Evolutionary conservation across 1,140 invertebrate genomes (phyloP).

Genomic region (Drepana arcuata): DNA sequence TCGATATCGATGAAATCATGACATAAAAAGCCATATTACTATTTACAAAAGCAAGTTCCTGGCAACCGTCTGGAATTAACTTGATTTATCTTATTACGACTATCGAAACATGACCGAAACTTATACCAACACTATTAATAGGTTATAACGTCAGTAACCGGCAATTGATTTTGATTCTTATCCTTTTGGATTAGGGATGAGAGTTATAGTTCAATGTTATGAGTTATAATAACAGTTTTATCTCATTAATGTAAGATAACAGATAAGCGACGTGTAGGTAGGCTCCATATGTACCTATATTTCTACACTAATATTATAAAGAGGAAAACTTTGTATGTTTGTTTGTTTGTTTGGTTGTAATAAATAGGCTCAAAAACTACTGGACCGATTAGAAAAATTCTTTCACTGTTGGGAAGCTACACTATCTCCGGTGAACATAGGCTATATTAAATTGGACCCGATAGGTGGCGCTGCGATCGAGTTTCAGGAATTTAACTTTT

Average conservation of each 20-base stretch:
- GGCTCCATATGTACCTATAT: no score
- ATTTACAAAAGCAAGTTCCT: constrained; percentile 26
- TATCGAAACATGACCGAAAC: constrained; percentile 32
- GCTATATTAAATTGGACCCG: no score
- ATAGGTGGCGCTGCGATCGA: no score
- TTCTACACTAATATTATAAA: no score
- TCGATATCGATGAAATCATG: constrained; percentile 24
- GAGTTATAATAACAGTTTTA: constrained; percentile 26
- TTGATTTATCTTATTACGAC: constrained; percentile 50
- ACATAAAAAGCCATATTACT: constrained; percentile 26
- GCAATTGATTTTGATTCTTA: constrained; percentile 9
- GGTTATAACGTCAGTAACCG: constrained; percentile 10
- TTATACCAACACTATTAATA: constrained; percentile 12
- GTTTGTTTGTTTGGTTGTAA: no score
- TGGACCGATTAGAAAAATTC: no score
- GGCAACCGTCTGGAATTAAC: constrained; percentile 19
- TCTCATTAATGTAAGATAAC: constrained; percentile 49
- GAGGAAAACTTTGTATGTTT: no score
- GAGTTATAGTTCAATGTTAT: background rate
- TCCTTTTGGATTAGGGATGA: background rate
- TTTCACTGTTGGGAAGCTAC: no score
- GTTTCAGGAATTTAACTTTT: no score
- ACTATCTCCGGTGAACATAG: no score
- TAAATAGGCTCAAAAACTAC: no score
- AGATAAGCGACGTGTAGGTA: constrained; percentile 40